Evolutionary conservation across 2,888 invertebrate species (phyloP).

Genomic region (Eupithecia tripunctaria): DNA sequence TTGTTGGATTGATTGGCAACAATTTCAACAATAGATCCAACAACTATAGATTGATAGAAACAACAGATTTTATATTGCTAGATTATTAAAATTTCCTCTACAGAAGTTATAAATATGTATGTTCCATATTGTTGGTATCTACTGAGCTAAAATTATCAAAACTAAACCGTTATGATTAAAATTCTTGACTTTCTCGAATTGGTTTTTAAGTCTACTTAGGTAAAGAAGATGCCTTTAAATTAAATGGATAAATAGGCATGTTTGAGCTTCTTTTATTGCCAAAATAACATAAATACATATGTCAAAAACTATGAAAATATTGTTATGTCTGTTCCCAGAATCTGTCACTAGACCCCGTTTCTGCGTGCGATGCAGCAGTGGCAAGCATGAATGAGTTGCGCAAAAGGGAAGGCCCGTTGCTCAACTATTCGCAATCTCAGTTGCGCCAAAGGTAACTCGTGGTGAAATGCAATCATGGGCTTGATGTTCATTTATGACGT

Average conservation of each 20-base stretch:
- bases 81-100: background rate
- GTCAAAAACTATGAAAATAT: background rate
- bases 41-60: no score
- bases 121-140: background rate
- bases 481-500: constrained; percentile 10
- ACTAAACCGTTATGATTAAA: background rate
- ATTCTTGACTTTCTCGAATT: background rate
- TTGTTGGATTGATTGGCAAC: no score
- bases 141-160: background rate
- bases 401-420: no score
- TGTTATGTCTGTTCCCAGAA: constrained; percentile 16
- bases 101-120: constrained; percentile 4
- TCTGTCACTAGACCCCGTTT: constrained; percentile 51
- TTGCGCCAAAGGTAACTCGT: no score
- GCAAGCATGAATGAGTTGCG: no score
- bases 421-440: no score
- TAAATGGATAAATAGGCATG: background rate
- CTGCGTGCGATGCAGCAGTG: constrained; percentile 20
- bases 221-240: background rate
- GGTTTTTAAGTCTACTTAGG: background rate
- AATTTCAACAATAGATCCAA: no score
- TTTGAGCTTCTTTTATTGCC: background rate
- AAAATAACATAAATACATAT: no score
- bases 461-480: constrained; percentile 10
- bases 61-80: background rate